A percentile compares a stretch with the other conserved stretches of the same genome.
Conservation (phyloP, 1,140 invertebrate species). For the Ridgeia piscesae region DNA sequence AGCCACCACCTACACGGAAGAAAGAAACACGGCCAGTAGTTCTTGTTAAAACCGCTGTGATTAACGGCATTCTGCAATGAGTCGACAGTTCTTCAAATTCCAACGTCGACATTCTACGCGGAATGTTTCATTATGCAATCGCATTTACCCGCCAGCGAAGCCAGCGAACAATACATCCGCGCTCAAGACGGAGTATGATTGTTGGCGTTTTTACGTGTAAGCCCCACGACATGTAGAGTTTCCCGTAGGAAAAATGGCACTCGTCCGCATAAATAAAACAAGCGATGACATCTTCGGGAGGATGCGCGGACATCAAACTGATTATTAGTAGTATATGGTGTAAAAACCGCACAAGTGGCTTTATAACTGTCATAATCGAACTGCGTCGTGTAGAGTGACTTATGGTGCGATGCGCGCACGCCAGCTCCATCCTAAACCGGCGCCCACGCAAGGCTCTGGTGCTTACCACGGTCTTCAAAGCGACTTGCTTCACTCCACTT, state of each 20-base stretch:
- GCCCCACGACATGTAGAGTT: neutral
- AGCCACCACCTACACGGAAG: no score
- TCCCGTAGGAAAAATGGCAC: neutral
- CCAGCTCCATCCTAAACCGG: neutral
- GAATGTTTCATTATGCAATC: neutral
- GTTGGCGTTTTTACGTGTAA: neutral
- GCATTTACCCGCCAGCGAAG: neutral
- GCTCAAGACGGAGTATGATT: neutral
- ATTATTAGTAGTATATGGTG: neutral
- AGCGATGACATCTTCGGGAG: neutral
- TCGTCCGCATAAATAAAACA: neutral
- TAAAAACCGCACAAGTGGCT: neutral
- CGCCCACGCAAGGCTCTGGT: neutral
- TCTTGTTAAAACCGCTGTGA: neutral
- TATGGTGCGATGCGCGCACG: neutral
- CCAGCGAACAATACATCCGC: neutral
- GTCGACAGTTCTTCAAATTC: neutral
- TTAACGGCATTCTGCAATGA: neutral
- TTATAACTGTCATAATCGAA: neutral
- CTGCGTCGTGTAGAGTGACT: neutral
- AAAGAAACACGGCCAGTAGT: no score
- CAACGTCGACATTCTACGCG: neutral
- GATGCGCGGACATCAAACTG: neutral
- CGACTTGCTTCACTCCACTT: neutral
- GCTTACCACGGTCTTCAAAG: neutral